A percentile compares a stretch with the other conserved stretches of the same genome.
Conservation (phyloP, 2,113 vertebrate species). For the Calidris pugnax region DNA sequence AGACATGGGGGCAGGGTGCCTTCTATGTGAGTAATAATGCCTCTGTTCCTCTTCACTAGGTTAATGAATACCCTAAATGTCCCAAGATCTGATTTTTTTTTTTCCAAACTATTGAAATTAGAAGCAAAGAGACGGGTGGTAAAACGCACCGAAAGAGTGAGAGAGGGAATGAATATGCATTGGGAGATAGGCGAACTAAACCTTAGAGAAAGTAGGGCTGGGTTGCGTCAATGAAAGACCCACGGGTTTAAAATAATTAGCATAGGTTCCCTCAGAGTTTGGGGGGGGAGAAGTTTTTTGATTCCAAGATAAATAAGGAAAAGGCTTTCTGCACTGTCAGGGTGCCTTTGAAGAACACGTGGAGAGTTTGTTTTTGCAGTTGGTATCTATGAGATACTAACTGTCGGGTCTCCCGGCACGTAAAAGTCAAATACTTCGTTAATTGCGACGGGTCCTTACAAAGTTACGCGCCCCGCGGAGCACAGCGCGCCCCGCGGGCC, state of each 20-base stretch:
- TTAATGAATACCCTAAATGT: constrained; percentile 82
- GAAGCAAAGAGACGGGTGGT: constrained; percentile 70
- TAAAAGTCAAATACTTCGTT: neutral
- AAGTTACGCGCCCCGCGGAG: neutral
- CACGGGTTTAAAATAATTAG: constrained; percentile 58
- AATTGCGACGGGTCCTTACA: neutral
- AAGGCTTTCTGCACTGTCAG: constrained; percentile 49
- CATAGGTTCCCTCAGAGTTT: constrained; percentile 40
- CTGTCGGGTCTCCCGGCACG: neutral
- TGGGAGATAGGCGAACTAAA: neutral
- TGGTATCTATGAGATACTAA: neutral
- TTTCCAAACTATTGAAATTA: constrained; percentile 72
- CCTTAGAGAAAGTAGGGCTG: neutral
- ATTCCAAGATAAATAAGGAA: constrained; percentile 66
- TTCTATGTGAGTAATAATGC: constrained; percentile 81
- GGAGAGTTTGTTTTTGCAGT: constrained; percentile 12
- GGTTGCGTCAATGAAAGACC: neutral
- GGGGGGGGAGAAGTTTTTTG: neutral
- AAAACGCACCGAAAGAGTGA: neutral
- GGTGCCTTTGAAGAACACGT: neutral
- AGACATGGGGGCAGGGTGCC: constrained; percentile 85
- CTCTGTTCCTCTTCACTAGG: constrained; percentile 81
- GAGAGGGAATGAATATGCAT: constrained; percentile 17
- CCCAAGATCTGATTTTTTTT: constrained; percentile 58
- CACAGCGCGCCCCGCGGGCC: neutral